Evolutionary conservation across 2,888 invertebrate species (phyloP).

Genomic region (Gerris lacustris): DNA sequence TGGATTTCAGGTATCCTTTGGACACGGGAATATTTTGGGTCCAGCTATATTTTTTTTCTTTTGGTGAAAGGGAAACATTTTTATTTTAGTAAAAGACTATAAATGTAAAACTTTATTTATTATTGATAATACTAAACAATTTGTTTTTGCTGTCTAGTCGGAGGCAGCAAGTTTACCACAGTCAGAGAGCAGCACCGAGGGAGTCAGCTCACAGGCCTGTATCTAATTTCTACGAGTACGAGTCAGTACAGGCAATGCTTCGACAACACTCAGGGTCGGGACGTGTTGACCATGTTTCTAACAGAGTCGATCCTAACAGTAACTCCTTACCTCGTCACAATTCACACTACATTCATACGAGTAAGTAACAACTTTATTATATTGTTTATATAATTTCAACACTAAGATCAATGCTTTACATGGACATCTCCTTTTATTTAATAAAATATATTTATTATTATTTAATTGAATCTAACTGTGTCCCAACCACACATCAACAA

Average conservation of each 20-base stretch:
- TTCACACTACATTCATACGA: slow-evolving; percentile 17
- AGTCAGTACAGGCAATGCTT: slow-evolving; percentile 54
- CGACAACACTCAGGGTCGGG: slow-evolving; percentile 27
- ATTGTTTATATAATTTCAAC: no score
- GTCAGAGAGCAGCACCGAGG: slow-evolving; percentile 46
- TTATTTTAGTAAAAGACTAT: no score
- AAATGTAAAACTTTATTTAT: background rate
- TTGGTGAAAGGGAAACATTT: no score
- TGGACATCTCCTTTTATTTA: no score
- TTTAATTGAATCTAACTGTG: no score
- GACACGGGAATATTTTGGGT: no score
- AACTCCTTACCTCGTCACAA: slow-evolving; percentile 30
- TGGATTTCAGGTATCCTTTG: no score
- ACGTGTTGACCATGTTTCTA: slow-evolving; percentile 30
- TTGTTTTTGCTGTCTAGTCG: slow-evolving; percentile 40
- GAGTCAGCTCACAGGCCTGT: slow-evolving; percentile 51
- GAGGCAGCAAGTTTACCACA: slow-evolving; percentile 53
- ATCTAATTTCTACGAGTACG: slow-evolving; percentile 76
- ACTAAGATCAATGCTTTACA: no score
- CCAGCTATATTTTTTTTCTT: no score
- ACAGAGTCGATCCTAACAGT: slow-evolving; percentile 34
- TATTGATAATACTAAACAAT: background rate
- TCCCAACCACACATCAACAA: no score
- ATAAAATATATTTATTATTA: no score
- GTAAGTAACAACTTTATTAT: background rate